These are phyloP conservation scores for Gracilinanus agilis DNA, from an alignment of 2,113 vertebrate species.

Conservation along the genomic window DNA sequence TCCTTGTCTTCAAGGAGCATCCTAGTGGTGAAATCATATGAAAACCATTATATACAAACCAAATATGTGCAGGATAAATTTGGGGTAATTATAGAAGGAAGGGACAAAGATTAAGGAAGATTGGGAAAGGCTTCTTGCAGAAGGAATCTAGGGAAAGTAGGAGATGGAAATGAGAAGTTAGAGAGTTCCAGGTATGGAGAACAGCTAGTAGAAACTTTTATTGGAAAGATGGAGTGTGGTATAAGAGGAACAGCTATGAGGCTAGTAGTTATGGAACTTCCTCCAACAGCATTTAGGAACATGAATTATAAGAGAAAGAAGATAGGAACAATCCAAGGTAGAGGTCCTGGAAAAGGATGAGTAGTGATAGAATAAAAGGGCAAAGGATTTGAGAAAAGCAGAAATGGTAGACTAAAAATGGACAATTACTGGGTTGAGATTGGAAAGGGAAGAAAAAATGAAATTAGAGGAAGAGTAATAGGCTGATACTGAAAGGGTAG, in stretches of 20 bases:
- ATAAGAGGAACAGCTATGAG: no score
- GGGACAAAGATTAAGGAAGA: no score
- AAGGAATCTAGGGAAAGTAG: no score
- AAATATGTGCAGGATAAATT: no score
- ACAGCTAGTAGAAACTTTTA: no score
- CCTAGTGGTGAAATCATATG: background rate
- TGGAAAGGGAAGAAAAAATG: background rate
- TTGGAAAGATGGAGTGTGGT: no score
- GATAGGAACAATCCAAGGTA: background rate
- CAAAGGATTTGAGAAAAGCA: background rate
- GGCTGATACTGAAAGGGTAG: background rate
- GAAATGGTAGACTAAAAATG: background rate
- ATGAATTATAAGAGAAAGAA: background rate
- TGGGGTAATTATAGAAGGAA: no score
- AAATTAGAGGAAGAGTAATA: background rate
- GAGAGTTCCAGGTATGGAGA: no score
- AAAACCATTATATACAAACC: background rate
- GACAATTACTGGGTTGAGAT: background rate
- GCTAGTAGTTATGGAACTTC: no score
- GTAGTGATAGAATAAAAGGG: background rate
- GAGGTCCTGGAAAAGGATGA: background rate
- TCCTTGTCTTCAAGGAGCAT: background rate
- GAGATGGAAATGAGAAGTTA: no score
- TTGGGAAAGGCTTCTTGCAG: no score
- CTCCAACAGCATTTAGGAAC: background rate